Conservation (phyloP, 2,888 invertebrate species). For the Physocephala rufipes region DNA sequence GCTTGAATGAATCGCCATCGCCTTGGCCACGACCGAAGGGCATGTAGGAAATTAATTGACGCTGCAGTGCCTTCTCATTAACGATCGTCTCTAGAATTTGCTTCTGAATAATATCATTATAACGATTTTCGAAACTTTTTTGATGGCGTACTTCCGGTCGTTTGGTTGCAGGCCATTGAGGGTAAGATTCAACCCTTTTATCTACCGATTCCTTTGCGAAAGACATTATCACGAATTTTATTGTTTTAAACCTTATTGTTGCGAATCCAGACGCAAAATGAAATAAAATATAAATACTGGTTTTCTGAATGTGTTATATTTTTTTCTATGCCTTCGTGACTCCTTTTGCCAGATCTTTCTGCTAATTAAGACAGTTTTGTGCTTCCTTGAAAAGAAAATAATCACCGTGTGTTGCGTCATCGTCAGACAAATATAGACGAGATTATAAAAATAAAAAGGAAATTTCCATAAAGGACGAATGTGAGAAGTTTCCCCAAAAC, state of each 20-base stretch:
- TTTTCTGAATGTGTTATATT: too few relatives aligned
- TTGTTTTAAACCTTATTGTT: too few relatives aligned
- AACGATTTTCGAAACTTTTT: conserved; percentile 63
- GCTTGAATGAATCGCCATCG: conserved; percentile 49
- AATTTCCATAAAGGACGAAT: not conserved
- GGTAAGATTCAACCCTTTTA: conserved; percentile 48
- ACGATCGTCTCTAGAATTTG: conserved; percentile 64
- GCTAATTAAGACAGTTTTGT: too few relatives aligned
- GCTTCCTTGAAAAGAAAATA: too few relatives aligned
- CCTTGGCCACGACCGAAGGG: conserved; percentile 66
- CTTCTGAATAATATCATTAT: conserved; percentile 62
- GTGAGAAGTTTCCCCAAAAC: not conserved
- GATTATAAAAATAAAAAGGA: not conserved
- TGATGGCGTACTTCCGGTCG: conserved; percentile 54
- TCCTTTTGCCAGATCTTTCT: too few relatives aligned
- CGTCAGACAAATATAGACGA: not conserved
- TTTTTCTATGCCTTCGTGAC: too few relatives aligned
- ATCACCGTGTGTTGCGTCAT: too few relatives aligned
- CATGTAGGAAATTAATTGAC: conserved; percentile 79
- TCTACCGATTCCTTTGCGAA: not conserved
- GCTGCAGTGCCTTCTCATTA: conserved; percentile 67
- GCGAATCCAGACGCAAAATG: too few relatives aligned
- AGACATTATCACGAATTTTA: conserved; percentile 1
- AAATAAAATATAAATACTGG: too few relatives aligned
- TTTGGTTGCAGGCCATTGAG: conserved; percentile 42